Evolutionary conservation across 2,113 vertebrate genomes (phyloP).

Genomic region (Hipposideros armiger): DNA sequence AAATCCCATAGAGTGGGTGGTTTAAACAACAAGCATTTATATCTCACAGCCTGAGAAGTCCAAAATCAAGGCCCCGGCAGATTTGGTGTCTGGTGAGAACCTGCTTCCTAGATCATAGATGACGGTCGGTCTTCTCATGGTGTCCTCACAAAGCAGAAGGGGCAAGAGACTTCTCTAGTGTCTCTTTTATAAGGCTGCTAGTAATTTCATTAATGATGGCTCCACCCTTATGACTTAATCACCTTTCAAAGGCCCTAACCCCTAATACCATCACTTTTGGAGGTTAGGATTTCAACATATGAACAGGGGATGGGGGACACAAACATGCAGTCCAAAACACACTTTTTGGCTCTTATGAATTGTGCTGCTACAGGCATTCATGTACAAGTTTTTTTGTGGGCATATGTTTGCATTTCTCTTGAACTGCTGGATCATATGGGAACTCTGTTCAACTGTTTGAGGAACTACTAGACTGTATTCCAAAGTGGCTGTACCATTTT

Average conservation of each 20-base stretch:
- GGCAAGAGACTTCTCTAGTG: not conserved
- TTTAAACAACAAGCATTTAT: not conserved
- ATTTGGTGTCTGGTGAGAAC: not conserved
- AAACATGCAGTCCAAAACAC: not conserved
- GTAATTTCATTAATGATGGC: not conserved
- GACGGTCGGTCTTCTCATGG: not conserved
- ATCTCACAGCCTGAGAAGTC: not conserved
- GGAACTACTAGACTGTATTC: not conserved
- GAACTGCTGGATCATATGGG: not conserved
- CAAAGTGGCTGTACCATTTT: not conserved
- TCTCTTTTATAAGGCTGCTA: not conserved
- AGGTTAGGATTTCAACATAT: not conserved
- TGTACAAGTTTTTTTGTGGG: not conserved
- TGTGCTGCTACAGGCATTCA: not conserved
- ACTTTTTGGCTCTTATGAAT: not conserved
- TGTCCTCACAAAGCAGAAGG: not conserved
- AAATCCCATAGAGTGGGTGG: not conserved
- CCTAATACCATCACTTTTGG: not conserved
- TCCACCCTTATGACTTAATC: not conserved
- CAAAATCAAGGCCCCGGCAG: not conserved
- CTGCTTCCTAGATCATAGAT: not conserved
- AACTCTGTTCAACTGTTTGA: not conserved
- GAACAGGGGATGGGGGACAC: not conserved
- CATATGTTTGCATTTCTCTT: not conserved
- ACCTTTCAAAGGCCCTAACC: not conserved